Base-by-base conservation (phyloP, 2,888 invertebrate genomes). In the Apamea monoglypha region DNA sequence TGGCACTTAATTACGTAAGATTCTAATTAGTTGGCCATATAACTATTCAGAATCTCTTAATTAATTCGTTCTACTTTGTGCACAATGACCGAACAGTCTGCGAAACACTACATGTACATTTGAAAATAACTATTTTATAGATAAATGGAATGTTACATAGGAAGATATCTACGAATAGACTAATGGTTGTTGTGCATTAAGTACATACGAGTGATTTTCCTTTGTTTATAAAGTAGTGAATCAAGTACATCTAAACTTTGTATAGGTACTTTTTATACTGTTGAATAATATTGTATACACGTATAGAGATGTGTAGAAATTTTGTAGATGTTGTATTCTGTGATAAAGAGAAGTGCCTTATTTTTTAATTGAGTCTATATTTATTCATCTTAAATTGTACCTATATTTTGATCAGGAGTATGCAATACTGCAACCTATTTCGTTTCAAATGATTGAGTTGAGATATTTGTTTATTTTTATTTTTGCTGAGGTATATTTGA, bases 301-400 rank as follows among this genome's bases (percentile, higher is more conserved):
- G 29, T 87, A 82, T 53, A 16, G 78, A 84, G 74, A 36, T 85
- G 85, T 85, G 72, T 86, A 87, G 81, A 86, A 75, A 83, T 81
- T 87, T 88, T 84, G 91, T 94, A 93, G 93, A 86, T 88, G 91
- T 91, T 95, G 94, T 90, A 90, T 94, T 94, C 96, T 96, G 96
- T 96, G 96, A 96, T 96, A 96, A 93, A 92, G 90, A 92, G 89
- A 92, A 90, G 96, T 96, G 96, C 96, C 96, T 96, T 96, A 95
- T 91, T 91, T 91, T 90, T 82, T 89, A 80, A 87, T 86, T 87
- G 77, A 80, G 78, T 87, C 72, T 84, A 80, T 85, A 77, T 84
- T 75, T 83, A 80, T 81, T 80, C 72, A 82, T 84, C 32, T 59
- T 78, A 81, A 84, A 83, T 81, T 29, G n/a, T 74, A 66, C 47